A percentile compares a stretch with the other conserved stretches of the same genome.
Evolutionary conservation across 2,888 invertebrate genomes (phyloP).

Genomic region (Dynastes maya): DNA sequence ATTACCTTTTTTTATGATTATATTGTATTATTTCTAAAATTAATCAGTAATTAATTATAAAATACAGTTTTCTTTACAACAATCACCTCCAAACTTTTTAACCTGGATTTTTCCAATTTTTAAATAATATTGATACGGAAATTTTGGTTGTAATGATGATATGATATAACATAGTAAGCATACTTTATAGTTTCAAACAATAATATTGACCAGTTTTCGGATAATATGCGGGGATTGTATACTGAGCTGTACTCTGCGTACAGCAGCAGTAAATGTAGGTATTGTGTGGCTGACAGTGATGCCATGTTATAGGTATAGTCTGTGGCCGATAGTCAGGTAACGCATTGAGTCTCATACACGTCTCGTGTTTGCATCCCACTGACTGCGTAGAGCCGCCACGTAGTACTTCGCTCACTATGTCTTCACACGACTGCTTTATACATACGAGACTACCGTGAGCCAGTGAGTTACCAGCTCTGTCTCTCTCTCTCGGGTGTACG

Average conservation of each 20-base stretch:
- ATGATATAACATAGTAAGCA: too few species aligned
- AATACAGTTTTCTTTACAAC: too few species aligned
- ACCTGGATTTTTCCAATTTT: too few species aligned
- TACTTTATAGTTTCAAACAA: not conserved
- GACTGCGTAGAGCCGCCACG: constrained; percentile 68
- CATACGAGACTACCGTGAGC: constrained; percentile 67
- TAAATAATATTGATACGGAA: too few species aligned
- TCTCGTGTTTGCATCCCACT: constrained; percentile 65
- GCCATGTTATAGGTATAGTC: constrained; percentile 72
- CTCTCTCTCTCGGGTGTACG: constrained; percentile 60
- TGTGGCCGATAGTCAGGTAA: constrained; percentile 70
- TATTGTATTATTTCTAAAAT: too few species aligned
- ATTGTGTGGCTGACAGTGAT: constrained; percentile 67
- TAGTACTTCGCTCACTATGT: constrained; percentile 65
- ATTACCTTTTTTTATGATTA: too few species aligned
- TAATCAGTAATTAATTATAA: too few species aligned
- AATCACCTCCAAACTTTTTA: too few species aligned
- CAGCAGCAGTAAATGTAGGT: constrained; percentile 44
- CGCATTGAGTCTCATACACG: constrained; percentile 66
- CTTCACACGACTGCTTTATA: constrained; percentile 67
- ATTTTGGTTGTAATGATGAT: too few species aligned
- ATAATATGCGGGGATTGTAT: constrained; percentile 41
- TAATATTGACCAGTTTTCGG: constrained; percentile 47
- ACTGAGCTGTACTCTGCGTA: constrained; percentile 28
- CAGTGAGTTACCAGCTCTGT: constrained; percentile 67